Conservation (phyloP, 1,140 invertebrate species). For the Gryllus bimaculatus region DNA sequence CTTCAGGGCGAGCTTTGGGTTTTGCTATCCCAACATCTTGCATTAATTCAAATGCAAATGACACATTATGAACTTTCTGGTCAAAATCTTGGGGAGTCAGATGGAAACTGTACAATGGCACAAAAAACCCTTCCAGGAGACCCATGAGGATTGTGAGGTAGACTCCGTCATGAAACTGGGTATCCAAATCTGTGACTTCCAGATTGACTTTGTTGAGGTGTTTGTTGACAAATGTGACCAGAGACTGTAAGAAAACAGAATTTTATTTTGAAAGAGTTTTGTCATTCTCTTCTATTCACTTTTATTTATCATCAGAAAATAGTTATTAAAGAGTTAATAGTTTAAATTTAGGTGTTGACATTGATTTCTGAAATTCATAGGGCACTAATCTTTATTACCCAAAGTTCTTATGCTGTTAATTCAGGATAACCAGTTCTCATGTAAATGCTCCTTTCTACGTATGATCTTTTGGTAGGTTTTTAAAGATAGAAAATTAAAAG, state of each 20-base stretch:
- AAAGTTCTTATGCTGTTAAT: too few species aligned
- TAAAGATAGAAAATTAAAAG: too few species aligned
- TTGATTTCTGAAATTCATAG: too few species aligned
- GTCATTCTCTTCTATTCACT: too few species aligned
- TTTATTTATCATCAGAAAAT: too few species aligned
- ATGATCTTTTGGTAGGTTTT: too few species aligned
- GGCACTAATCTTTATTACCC: too few species aligned
- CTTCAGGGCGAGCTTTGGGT: slow-evolving; percentile 92
- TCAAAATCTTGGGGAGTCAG: slow-evolving; percentile 82
- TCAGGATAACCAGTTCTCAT: too few species aligned
- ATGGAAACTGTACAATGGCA: slow-evolving; percentile 91
- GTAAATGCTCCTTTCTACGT: too few species aligned
- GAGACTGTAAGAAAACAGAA: slow-evolving; percentile 48
- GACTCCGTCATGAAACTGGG: slow-evolving; percentile 95
- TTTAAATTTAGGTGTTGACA: too few species aligned
- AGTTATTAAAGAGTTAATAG: too few species aligned
- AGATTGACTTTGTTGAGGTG: slow-evolving; percentile 94
- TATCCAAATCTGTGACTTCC: slow-evolving; percentile 88
- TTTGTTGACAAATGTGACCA: slow-evolving; percentile 97
- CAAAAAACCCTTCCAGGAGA: slow-evolving; percentile 94
- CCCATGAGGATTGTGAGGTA: slow-evolving; percentile 93
- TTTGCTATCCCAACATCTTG: slow-evolving; percentile 91
- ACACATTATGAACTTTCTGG: slow-evolving; percentile 94
- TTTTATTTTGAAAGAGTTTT: too few species aligned
- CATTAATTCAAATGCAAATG: slow-evolving; percentile 96